Evolutionary conservation across 2,888 invertebrate species (phyloP).

Genomic region (Ichneumoninae sp.): DNA sequence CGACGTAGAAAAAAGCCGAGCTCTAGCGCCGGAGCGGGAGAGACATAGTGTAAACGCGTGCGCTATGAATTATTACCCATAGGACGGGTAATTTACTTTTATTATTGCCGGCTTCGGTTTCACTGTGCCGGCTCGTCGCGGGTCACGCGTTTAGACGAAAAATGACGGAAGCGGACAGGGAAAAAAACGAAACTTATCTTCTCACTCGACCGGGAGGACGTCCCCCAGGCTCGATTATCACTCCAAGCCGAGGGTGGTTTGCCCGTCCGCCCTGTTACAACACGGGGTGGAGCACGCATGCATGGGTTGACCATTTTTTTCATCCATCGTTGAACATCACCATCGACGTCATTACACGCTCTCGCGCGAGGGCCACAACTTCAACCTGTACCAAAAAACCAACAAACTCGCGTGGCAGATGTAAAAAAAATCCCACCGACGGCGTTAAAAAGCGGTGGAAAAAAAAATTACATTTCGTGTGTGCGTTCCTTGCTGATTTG

Average conservation of each 20-base stretch:
- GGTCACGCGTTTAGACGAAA: conserved; percentile 53
- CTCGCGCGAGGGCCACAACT: conserved; percentile 31
- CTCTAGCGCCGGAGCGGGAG: not conserved
- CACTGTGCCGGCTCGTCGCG: conserved; percentile 47
- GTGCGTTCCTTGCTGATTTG: not conserved
- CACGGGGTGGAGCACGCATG: conserved; percentile 32
- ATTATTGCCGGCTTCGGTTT: conserved; percentile 64
- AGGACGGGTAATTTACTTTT: conserved; percentile 68
- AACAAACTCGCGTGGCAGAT: conserved; percentile 9
- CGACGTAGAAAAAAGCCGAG: conserved; percentile 28
- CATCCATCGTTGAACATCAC: conserved; percentile 62
- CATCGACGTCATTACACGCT: conserved; percentile 61
- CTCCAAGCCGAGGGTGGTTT: conserved; percentile 32
- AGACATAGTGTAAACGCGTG: conserved; percentile 19
- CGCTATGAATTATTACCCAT: conserved; percentile 65
- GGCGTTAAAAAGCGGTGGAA: conserved; percentile 32
- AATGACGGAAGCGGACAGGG: conserved; percentile 42
- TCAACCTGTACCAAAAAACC: conserved; percentile 52
- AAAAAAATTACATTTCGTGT: conserved; percentile 22
- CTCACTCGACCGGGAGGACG: conserved; percentile 41
- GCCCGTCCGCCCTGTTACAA: conserved; percentile 20
- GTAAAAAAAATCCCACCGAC: conserved; percentile 24
- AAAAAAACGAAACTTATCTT: conserved; percentile 51
- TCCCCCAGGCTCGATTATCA: conserved; percentile 65
- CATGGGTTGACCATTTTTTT: conserved; percentile 62